Base-by-base conservation (phyloP, 2,113 vertebrate genomes). In the Nestor notabilis region DNA sequence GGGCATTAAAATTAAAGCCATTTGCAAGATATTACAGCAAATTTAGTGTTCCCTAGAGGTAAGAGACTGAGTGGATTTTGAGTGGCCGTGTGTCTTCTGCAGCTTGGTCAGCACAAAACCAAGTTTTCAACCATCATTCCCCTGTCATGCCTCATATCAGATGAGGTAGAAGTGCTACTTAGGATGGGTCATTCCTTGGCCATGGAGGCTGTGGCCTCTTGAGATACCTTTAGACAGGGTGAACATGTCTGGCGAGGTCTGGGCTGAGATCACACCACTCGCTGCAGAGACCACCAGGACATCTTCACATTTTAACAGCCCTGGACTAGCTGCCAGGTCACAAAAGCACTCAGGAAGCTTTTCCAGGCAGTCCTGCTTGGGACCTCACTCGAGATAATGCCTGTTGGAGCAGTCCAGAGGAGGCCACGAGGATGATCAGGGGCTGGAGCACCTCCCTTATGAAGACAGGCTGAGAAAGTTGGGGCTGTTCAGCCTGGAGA, bases 1-100 rank as follows among this genome's bases (percentile, higher is more conserved):
- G 46, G 66, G 61, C 93, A 72, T 94, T 94, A 95, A 93, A 93
- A 97, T 94, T 82, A 89, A 93, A 95, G 68, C 55, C 64, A 68
- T 87, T 93, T 93, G 86, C 89, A 87, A 81, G 76, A 81, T 69
- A 90, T 60, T 90, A 52, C 41, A 87, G 76, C 12, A 83, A 95
- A 83, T 37, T 17, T 80, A 81, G 75, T 61, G 64, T 46, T 93
- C 76, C 64, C 10, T 5, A 77, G 46, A 75, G 84, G 89, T 56
- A 29, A 61, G 5, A 90, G 55, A 90, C 47, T 56, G 84, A 71
- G 71, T 75, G n/a, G 43, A 83, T 21, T 17, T 77, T 7, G 61
- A 29, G 39, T 23, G 20, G 6, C 72, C 92, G 41, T 0, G 0
- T n/a, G 77, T 87, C 53, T 52, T 74, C 74, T 70, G 68, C 33